These are phyloP conservation scores for Diabrotica undecimpunctata DNA, from an alignment of 1,140 invertebrate species.

Conservation along the genomic window DNA sequence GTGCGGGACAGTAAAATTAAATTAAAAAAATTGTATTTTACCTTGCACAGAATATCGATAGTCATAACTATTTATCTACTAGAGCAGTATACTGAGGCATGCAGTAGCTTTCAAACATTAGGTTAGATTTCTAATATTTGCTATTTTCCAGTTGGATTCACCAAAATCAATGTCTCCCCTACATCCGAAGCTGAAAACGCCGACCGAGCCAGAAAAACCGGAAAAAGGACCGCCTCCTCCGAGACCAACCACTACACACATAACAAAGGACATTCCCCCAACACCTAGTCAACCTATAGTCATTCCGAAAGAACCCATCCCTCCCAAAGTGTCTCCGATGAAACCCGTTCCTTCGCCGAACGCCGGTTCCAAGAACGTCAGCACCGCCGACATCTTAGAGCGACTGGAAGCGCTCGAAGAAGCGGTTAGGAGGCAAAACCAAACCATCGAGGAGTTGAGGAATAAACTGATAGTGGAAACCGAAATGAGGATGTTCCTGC, in stretches of 20 bases:
- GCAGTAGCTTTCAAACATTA: no score
- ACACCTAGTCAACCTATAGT: neutral
- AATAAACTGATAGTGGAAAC: conserved; percentile 53
- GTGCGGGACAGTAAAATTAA: no score
- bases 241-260: neutral
- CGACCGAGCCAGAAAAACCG: neutral
- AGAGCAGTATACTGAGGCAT: no score
- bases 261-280: neutral
- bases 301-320: neutral
- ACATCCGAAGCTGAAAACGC: conserved; percentile 31
- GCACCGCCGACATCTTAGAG: conserved; percentile 41
- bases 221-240: no score
- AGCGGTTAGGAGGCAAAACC: conserved; percentile 56
- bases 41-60: no score
- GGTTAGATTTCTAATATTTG: no score
- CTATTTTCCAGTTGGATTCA: conserved; percentile 19
- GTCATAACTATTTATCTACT: no score
- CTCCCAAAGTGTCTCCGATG: neutral
- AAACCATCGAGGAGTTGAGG: conserved; percentile 56
- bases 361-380: no score
- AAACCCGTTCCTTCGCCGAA: neutral
- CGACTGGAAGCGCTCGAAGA: conserved; percentile 58
- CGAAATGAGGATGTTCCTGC: conserved; percentile 55
- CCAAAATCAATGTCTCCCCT: conserved; percentile 19
- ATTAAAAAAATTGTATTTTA: no score